Conservation (phyloP, 1,140 invertebrate species). For the Drosophila kurseongensis region DNA sequence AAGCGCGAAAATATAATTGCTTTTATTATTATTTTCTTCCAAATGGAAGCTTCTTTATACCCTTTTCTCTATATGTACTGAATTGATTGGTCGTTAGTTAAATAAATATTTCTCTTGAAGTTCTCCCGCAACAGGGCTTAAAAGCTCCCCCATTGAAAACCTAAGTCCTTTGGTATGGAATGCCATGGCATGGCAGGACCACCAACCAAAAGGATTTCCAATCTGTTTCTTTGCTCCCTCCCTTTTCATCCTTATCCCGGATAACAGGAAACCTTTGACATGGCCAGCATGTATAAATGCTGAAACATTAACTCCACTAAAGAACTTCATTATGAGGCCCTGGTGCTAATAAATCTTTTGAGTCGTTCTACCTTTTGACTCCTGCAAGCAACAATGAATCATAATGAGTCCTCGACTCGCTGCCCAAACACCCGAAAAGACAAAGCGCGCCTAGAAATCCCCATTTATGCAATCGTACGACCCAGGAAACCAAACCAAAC, state of each 20-base stretch:
- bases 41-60: neutral
- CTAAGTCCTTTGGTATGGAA: conserved; percentile 23
- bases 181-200: conserved; percentile 7
- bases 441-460: conserved; percentile 38
- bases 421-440: conserved; percentile 16
- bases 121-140: neutral
- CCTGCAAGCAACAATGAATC: conserved; percentile 66
- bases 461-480: conserved; percentile 27
- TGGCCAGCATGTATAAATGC: conserved; percentile 38
- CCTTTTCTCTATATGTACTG: neutral
- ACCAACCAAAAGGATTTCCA: conserved; percentile 21
- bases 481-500: conserved; percentile 7
- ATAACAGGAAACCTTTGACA: conserved; percentile 20
- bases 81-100: neutral
- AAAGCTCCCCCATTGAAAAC: neutral
- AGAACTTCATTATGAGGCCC: conserved; percentile 69
- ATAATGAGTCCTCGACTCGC: conserved; percentile 58
- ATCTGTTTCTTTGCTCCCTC: conserved; percentile 13
- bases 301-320: conserved; percentile 71
- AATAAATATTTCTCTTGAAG: conserved; percentile 4
- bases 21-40: no score
- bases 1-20: no score
- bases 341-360: conserved; percentile 66
- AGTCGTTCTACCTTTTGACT: conserved; percentile 72
- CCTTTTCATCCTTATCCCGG: neutral